Conservation (phyloP, 2,797 vertebrate genomes). For the Hippoglossus hippoglossus region DNA sequence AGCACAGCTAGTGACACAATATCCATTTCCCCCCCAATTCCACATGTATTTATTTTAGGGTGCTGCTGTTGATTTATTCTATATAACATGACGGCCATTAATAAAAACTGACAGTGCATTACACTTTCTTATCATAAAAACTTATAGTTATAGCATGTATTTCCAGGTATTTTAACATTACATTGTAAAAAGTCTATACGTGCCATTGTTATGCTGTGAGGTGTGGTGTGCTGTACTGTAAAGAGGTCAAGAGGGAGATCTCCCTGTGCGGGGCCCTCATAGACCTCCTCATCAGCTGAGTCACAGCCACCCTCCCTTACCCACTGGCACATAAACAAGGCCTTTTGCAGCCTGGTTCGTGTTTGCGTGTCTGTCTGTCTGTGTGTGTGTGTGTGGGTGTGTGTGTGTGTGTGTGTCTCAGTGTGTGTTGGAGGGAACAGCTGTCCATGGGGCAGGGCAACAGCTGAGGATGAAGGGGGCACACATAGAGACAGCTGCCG, state of each 20-base stretch:
- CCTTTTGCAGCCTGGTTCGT: constrained; percentile 85
- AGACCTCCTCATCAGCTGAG: constrained; percentile 76
- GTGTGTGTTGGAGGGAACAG: constrained; percentile 84
- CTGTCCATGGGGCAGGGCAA: constrained; percentile 91
- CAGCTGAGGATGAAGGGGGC: constrained; percentile 91
- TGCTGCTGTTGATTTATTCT: constrained; percentile 9
- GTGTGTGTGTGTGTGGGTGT: constrained; percentile 51
- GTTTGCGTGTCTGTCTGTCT: constrained; percentile 9
- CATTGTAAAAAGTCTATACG: neutral
- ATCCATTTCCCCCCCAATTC: constrained; percentile 27
- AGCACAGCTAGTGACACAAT: constrained; percentile 37
- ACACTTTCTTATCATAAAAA: neutral
- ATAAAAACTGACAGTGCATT: neutral
- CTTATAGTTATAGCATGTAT: neutral
- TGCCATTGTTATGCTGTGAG: constrained; percentile 25
- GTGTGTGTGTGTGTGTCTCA: constrained; percentile 43
- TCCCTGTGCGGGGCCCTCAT: constrained; percentile 48
- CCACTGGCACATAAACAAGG: constrained; percentile 86
- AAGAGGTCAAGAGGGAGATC: constrained; percentile 50
- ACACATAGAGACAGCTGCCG: constrained; percentile 88
- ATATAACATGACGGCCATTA: constrained; percentile 1
- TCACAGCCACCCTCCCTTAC: constrained; percentile 82
- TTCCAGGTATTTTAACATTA: neutral
- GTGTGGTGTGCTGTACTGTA: constrained; percentile 39
- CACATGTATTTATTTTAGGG: constrained; percentile 9